Conservation (phyloP, 2,888 invertebrate genomes). For the Iphiclides podalirius region DNA sequence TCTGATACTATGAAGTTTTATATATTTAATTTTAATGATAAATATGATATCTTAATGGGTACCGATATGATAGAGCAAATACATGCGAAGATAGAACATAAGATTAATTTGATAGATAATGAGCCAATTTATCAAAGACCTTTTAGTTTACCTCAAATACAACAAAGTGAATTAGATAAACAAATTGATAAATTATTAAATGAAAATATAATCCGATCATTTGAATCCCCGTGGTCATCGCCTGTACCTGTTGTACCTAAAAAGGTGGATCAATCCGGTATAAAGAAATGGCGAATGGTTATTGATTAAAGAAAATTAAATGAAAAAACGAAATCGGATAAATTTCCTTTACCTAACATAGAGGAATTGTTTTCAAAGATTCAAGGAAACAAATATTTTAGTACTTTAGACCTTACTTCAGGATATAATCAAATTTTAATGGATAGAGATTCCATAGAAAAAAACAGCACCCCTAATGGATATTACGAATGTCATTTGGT, state of each 20-base stretch:
- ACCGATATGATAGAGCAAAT: conserved; percentile 4
- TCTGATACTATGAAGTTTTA: too few species aligned
- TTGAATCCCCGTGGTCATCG: background rate
- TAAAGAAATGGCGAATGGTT: background rate
- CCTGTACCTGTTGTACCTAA: background rate
- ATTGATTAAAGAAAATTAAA: conserved; percentile 38
- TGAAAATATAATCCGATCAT: background rate
- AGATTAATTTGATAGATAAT: conserved; percentile 10
- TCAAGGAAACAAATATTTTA: conserved; percentile 20
- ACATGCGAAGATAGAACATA: conserved; percentile 10
- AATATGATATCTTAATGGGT: too few species aligned
- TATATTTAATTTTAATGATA: too few species aligned
- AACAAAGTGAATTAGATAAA: conserved; percentile 2
- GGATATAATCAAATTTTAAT: conserved; percentile 28
- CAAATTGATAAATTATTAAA: conserved; percentile 5
- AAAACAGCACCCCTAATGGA: conserved; percentile 23
- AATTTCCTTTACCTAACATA: too few species aligned
- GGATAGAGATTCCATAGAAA: conserved; percentile 19
- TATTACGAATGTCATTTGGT: conserved; percentile 28
- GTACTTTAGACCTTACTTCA: conserved; percentile 22
- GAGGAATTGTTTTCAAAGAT: conserved; percentile 23
- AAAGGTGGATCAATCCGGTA: background rate
- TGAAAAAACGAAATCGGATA: conserved; percentile 43
- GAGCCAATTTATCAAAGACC: conserved; percentile 10
- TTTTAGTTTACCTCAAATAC: conserved; percentile 10